Conservation (phyloP, 2,797 vertebrate species). For the Synaphobranchus kaupii region DNA sequence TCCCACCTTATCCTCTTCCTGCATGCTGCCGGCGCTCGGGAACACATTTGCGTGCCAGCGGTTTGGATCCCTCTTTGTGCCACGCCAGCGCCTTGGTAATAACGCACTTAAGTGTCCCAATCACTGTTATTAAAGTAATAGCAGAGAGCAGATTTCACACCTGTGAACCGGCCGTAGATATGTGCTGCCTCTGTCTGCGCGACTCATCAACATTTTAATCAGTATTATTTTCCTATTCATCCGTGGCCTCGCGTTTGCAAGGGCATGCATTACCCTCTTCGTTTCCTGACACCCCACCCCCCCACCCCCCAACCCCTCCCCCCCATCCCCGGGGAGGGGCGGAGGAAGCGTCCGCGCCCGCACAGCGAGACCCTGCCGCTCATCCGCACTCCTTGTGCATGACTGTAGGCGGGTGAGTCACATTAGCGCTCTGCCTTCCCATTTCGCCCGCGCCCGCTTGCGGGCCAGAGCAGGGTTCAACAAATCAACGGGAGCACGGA, state of each 20-base stretch:
- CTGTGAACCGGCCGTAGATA: conserved; percentile 47
- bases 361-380: conserved; percentile 85
- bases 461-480: conserved; percentile 85
- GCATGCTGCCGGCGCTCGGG: neutral
- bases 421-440: conserved; percentile 85
- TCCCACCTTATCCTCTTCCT: conserved; percentile 16
- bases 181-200: conserved; percentile 55
- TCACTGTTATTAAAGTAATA: conserved; percentile 47
- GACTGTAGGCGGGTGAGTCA: conserved; percentile 92
- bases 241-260: conserved; percentile 74
- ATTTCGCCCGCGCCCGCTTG: conserved; percentile 84
- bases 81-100: conserved; percentile 36
- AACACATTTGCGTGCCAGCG: conserved; percentile 36
- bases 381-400: conserved; percentile 90
- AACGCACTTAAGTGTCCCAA: conserved; percentile 52
- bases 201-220: conserved; percentile 69
- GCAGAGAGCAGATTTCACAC: conserved; percentile 46
- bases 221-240: conserved; percentile 64
- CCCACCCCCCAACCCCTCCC: conserved; percentile 4
- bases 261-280: conserved; percentile 79
- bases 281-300: conserved; percentile 78
- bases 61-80: neutral
- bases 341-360: conserved; percentile 73
- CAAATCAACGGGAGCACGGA: conserved; percentile 90
- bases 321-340: neutral